Percentiles rank a stretch among this genome's conserved stretches.
Evolutionary conservation across 30 jellyfish, hydroid and myxozoan species (phyloP).

Genomic region (Turritopsis dohrnii): DNA sequence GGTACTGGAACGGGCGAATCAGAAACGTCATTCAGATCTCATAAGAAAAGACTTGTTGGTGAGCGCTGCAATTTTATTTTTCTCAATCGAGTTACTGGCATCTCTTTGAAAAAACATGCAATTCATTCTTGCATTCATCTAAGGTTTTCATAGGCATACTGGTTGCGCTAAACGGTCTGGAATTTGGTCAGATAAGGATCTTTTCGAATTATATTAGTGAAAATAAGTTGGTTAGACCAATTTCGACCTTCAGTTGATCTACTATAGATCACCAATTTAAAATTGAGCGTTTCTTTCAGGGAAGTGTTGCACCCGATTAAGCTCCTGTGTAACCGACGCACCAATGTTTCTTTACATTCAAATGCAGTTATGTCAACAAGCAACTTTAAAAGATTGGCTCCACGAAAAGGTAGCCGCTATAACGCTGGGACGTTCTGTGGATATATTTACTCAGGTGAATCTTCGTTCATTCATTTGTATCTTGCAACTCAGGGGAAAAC

Average conservation of each 20-base stretch:
- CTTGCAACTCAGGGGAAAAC: too few species aligned
- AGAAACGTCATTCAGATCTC: too few species aligned
- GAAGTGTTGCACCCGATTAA: slow-evolving; percentile 70
- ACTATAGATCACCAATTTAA: background rate
- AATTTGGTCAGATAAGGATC: too few species aligned
- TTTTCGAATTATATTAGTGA: too few species aligned
- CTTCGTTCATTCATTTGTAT: too few species aligned
- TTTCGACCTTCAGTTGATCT: background rate
- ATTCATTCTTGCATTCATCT: too few species aligned
- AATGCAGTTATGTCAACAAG: slow-evolving; percentile 91
- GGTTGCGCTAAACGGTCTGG: too few species aligned
- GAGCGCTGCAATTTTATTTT: too few species aligned
- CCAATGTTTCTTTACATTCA: slow-evolving; percentile 82
- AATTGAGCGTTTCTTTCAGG: slow-evolving; percentile 35
- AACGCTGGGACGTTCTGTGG: slow-evolving; percentile 15
- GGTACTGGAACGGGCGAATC: background rate
- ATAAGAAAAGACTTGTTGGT: background rate
- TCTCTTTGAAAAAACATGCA: too few species aligned
- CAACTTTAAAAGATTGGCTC: slow-evolving; percentile 89
- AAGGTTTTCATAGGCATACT: too few species aligned
- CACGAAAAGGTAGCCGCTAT: slow-evolving; percentile 34
- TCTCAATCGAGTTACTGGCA: too few species aligned
- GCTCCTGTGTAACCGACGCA: slow-evolving; percentile 61
- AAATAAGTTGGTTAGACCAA: too few species aligned
- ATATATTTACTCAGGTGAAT: slow-evolving; percentile 31